phyloP scores from a whole-genome alignment of 2,113 vertebrate genomes.

The Phylloscopus trochiloides region DNA sequence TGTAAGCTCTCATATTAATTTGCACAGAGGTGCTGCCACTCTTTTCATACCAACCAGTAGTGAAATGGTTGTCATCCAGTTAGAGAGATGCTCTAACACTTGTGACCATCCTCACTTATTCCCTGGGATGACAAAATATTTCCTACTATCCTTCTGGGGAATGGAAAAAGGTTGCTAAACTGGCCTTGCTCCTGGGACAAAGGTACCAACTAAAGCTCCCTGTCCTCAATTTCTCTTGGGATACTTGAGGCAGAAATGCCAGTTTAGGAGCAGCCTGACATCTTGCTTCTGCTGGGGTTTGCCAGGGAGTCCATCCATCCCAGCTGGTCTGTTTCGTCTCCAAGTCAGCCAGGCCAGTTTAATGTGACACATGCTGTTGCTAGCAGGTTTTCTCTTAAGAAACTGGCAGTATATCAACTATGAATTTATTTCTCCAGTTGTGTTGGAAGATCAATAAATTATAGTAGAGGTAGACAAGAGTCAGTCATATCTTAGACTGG shows the following conservation, averaged over 20 bases:
- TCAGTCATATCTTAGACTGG: neutral
- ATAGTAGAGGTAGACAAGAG: neutral
- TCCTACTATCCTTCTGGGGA: neutral
- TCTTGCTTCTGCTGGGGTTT: neutral
- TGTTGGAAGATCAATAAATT: neutral
- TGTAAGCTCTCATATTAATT: neutral
- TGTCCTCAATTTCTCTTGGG: neutral
- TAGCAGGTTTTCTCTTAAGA: neutral
- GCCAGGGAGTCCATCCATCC: neutral
- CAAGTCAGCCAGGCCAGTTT: neutral
- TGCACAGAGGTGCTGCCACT: neutral
- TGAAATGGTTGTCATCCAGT: neutral
- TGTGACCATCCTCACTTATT: neutral
- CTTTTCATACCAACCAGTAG: neutral
- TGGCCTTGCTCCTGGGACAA: neutral
- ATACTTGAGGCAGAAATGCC: neutral
- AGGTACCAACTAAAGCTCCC: fast-evolving
- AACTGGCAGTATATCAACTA: neutral
- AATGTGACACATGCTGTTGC: neutral
- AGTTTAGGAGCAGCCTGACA: neutral
- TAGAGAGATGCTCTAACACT: neutral
- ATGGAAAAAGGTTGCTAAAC: neutral
- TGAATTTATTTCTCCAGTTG: neutral
- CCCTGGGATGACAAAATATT: neutral
- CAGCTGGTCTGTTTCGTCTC: neutral